Evolutionary conservation across 2,888 invertebrate genomes (phyloP), one percentile per base, ranked within the genome.

Genomic region (Ophion ellenae): DNA sequence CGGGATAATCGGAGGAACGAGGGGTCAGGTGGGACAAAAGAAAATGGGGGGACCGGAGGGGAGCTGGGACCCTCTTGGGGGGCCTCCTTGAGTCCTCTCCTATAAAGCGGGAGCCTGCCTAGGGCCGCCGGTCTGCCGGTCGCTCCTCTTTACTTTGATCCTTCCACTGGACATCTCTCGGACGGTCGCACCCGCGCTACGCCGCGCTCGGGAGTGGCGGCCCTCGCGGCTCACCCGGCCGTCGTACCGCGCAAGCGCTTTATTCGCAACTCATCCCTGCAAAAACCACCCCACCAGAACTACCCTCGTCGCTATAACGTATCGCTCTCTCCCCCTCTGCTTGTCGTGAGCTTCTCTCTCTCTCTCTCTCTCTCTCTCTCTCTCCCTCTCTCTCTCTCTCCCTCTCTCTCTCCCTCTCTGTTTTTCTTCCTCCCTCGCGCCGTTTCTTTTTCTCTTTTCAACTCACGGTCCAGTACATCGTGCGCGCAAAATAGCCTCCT

Each of bases 21-120:
- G 67, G 79, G 40, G 40, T 40, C 40, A 83, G 66, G 63, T 63
- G 78, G 79, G 81, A 66, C 69, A 81, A 83, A 80, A 86, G 81
- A 86, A 86, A 47, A 83, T n/a, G 81, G 80, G 87, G 82, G 81
- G 84, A 78, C 78, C 79, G 84, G 86, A 83, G 82, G 87, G 87
- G 78, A 83, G 78, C 78, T 85, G 14, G 88, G 88, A 86, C 88
- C 89, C 87, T 87, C 83, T 87, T 75, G 67, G 74, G 83, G 87
- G 89, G 86, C 88, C 89, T 87, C 28, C 89, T 85, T 86, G 76
- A 87, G 89, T 88, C 89, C 88, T 89, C 90, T 89, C 89, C 92
- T 92, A 92, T 89, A 90, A 91, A 94, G 95, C 95, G 93, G 96
- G 95, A 94, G 95, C 95, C 94, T 96, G 95, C 94, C 95, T 95